Percentiles rank a stretch among this genome's conserved stretches.
Conservation (phyloP, 2,888 invertebrate genomes). For the Griposia aprilina region DNA sequence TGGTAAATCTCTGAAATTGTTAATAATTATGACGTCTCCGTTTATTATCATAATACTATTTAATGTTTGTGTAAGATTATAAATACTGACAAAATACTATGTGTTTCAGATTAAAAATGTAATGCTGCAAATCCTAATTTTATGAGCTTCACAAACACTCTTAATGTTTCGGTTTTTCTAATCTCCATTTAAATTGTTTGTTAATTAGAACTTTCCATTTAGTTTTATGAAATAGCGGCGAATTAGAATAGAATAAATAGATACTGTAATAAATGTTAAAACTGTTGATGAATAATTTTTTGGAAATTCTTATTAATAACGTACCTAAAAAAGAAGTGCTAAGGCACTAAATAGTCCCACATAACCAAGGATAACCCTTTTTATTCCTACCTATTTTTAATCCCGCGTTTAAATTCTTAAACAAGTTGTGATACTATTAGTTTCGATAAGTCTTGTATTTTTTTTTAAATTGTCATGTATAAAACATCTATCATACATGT, state of each 20-base stretch:
- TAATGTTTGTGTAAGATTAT: neutral
- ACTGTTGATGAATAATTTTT: neutral
- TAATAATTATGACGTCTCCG: neutral
- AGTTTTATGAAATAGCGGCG: neutral
- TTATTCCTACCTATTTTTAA: neutral
- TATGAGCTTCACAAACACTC: constrained; percentile 11
- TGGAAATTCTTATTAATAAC: neutral
- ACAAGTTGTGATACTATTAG: neutral
- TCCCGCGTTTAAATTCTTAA: neutral
- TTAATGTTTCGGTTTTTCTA: neutral
- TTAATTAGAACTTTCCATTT: neutral
- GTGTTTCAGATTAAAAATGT: neutral
- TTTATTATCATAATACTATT: neutral
- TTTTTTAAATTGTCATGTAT: neutral
- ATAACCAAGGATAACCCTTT: neutral
- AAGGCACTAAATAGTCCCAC: neutral
- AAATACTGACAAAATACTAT: neutral
- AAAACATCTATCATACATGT: neutral
- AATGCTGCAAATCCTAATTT: neutral
- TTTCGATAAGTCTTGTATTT: neutral
- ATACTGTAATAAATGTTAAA: neutral
- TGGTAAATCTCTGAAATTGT: neutral
- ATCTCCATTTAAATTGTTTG: neutral
- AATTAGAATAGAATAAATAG: neutral
- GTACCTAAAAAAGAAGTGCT: neutral